Conservation (phyloP, 2,888 invertebrate species). For the Drosophila basisetae region DNA sequence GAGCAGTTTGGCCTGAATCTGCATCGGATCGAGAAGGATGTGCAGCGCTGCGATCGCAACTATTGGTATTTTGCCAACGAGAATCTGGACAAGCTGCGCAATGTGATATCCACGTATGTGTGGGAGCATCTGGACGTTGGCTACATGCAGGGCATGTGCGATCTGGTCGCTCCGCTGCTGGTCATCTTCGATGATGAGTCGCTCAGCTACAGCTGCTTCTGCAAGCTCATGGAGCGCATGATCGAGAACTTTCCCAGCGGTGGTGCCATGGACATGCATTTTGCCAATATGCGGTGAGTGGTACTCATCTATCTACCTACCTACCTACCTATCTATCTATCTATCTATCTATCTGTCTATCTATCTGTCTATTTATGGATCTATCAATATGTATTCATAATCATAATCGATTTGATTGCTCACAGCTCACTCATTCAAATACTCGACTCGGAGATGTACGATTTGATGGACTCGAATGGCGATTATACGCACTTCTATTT, state of each 20-base stretch:
- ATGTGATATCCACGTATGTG: constrained; percentile 96
- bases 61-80: constrained; percentile 96
- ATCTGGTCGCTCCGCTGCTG: constrained; percentile 95
- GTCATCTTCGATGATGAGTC: constrained; percentile 97
- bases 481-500: constrained; percentile 99
- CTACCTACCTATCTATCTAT: background rate
- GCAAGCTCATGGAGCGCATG: constrained; percentile 95
- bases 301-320: background rate
- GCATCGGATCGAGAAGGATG: constrained; percentile 98
- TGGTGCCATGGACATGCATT: constrained; percentile 97
- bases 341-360: background rate
- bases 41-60: constrained; percentile 97
- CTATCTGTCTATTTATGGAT: background rate
- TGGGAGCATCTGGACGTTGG: constrained; percentile 98
- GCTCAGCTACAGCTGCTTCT: constrained; percentile 95
- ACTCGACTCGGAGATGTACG: constrained; percentile 96
- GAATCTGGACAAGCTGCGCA: constrained; percentile 95
- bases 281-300: constrained; percentile 94
- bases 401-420: background rate
- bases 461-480: constrained; percentile 96
- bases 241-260: constrained; percentile 96
- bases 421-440: constrained; percentile 93
- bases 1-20: constrained; percentile 94
- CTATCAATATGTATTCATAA: background rate
- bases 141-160: constrained; percentile 99